Evolutionary conservation across 1,140 invertebrate species (phyloP), one percentile per base, ranked within the genome.

Genomic region (Drosophila ambigua): DNA sequence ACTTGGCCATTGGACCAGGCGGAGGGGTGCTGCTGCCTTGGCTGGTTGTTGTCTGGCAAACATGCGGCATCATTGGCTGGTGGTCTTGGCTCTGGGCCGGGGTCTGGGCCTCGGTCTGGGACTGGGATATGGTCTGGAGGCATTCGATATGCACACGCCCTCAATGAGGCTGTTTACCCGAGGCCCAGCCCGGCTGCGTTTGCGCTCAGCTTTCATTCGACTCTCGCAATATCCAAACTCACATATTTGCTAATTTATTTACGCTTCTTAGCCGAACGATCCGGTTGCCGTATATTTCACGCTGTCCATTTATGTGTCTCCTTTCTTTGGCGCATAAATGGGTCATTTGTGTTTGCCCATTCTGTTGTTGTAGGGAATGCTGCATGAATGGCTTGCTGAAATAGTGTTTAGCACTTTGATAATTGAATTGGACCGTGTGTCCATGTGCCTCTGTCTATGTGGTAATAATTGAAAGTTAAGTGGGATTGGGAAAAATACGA

Each of bases 171-270:
- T 54, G 53, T 82, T 82, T 82, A 67, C 74, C 51, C 55, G 67
- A 15, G 64, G 52, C 58, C 51, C 64, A 26, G 64, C 28, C 79
- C 57, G 49, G 68, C 57, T 45, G 53, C 43, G 28, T 41, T 24
- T 45, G 54, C 26, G 75, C 51, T 31, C 74, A 57, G 48, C 83
- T 88, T 88, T 88, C 83, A 72, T 87, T 62, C 65, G 75, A 76
- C 66, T 87, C 82, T 78, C 72, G 68, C 82, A 79, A 78, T 74
- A 46, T 39, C 67, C 54, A 55, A 39, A 68, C 66, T 60, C 62
- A 72, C 43, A 76, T 80, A 68, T 88, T 82, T 87, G 83, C 83
- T 88, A 88, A 88, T 88, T 88, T 88, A 88, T 88, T 88, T 68
- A 69, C 73, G 59, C 74, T 77, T 77, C 72, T 77, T 58, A 49